These are phyloP conservation scores for Phyto melanocephala DNA, from an alignment of 2,888 invertebrate species.

Conservation along the genomic window DNA sequence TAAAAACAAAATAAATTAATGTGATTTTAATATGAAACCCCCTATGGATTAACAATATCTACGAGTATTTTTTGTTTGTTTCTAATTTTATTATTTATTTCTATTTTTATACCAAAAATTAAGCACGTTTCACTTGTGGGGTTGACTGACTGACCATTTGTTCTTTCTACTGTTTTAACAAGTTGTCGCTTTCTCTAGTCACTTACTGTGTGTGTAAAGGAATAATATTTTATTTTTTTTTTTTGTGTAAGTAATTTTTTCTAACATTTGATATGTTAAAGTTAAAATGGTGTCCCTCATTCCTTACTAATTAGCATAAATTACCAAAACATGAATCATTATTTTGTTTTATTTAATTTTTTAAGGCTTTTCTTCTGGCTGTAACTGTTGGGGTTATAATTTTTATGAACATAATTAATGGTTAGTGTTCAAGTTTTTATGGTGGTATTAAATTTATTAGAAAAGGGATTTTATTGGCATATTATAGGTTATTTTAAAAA, in stretches of 20 bases:
- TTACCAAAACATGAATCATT: not conserved
- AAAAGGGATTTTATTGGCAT: no score
- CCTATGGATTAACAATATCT: conserved; percentile 2
- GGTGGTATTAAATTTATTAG: no score
- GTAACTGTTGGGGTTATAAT: not conserved
- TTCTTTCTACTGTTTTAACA: not conserved
- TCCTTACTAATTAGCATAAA: not conserved
- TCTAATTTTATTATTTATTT: not conserved
- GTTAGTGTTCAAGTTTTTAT: no score
- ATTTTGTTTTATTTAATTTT: not conserved
- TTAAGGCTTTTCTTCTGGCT: not conserved
- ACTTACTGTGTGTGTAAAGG: not conserved
- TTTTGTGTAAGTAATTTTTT: conserved; percentile 26
- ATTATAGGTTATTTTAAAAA: no score
- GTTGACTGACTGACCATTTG: not conserved
- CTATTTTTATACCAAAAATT: not conserved
- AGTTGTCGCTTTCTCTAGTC: not conserved
- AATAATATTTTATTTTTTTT: not conserved
- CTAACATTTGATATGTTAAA: no score
- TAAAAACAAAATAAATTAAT: conserved; percentile 23
- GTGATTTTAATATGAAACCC: conserved; percentile 27
- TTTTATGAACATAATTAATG: no score
- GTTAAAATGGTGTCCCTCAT: no score
- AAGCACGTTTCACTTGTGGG: not conserved
- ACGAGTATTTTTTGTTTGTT: not conserved